These are phyloP conservation scores for Okapia johnstoni DNA, from an alignment of 2,113 vertebrate genomes.

Conservation along the genomic window DNA sequence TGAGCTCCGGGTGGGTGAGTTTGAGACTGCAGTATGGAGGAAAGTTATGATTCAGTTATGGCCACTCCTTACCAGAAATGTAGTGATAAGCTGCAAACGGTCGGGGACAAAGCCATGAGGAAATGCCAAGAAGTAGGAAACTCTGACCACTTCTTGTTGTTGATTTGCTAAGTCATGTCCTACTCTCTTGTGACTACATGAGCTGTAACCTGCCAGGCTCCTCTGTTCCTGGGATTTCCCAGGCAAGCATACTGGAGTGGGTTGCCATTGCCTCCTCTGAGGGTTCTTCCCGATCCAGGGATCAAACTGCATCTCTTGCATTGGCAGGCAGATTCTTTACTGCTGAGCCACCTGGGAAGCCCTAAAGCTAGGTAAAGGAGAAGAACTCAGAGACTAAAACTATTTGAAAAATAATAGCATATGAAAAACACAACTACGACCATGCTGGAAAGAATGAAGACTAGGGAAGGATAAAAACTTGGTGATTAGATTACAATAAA, in stretches of 20 bases:
- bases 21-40: neutral
- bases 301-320: neutral
- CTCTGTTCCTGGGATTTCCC: neutral
- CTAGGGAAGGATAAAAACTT: neutral
- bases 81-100: neutral
- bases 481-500: neutral
- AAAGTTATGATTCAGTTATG: neutral
- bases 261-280: neutral
- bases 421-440: neutral
- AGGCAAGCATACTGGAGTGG: neutral
- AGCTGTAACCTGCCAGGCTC: neutral
- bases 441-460: neutral
- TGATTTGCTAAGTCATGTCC: neutral
- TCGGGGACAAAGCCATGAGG: neutral
- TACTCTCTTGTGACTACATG: neutral
- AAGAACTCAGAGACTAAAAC: neutral
- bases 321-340: neutral
- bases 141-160: neutral
- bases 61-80: neutral
- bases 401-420: neutral
- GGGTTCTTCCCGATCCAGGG: neutral
- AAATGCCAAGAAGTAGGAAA: neutral
- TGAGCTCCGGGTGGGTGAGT: neutral
- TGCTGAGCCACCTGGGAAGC: neutral
- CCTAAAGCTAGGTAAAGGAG: neutral